These are phyloP conservation scores for Neopipo cinnamomea DNA, from an alignment of 2,113 vertebrate genomes.

Conservation along the genomic window DNA sequence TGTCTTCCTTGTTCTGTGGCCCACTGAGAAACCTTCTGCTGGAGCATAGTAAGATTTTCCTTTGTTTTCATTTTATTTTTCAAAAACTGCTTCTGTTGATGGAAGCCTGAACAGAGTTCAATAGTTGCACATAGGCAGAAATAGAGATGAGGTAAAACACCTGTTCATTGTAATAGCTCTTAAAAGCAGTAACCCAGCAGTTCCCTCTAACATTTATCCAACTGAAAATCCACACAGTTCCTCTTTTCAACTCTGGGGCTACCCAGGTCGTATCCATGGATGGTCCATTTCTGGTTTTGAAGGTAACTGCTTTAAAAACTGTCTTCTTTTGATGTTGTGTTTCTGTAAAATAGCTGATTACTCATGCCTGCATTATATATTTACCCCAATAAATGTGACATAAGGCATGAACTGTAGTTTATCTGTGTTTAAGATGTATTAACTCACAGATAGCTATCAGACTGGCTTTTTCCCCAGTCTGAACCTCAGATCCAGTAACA, in stretches of 20 bases:
- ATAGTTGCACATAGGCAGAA: accelerated
- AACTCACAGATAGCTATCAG: not conserved
- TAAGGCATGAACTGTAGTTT: not conserved
- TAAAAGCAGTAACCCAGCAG: not conserved
- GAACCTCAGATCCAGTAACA: not conserved
- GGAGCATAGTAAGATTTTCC: not conserved
- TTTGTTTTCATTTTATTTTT: not conserved
- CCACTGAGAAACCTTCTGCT: not conserved
- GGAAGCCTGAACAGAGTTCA: not conserved
- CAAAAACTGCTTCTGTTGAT: not conserved
- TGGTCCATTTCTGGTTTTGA: not conserved
- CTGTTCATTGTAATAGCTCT: not conserved
- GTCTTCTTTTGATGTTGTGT: not conserved
- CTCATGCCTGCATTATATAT: not conserved
- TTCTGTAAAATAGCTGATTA: not conserved
- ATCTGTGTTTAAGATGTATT: not conserved
- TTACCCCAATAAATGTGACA: not conserved
- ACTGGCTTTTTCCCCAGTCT: not conserved
- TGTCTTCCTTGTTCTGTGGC: not conserved
- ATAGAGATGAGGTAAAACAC: not conserved
- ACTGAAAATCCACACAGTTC: not conserved
- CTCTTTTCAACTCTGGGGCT: not conserved
- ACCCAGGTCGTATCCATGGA: not conserved
- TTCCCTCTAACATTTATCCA: not conserved
- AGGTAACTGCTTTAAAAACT: not conserved